These are phyloP conservation scores for Ptychobarbus kaznakovi DNA, from an alignment of 2,797 vertebrate genomes.

Conservation along the genomic window DNA sequence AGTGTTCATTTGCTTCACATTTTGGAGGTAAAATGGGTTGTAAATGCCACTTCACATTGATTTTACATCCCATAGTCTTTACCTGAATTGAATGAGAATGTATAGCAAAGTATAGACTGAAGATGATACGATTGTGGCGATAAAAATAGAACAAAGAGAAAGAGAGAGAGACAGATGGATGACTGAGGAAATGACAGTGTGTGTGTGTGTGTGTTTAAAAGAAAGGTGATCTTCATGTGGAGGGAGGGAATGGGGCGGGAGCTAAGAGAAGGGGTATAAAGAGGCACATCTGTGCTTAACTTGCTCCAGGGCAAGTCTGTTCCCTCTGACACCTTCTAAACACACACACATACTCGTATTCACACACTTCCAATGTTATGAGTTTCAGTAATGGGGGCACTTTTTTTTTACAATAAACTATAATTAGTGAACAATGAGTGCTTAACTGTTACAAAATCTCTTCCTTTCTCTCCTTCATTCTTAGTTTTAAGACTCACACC, in stretches of 20 bases:
- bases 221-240: conserved; percentile 63
- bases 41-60: not conserved
- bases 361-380: conserved; percentile 57
- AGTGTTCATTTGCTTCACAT: not conserved
- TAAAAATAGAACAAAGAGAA: conserved; percentile 55
- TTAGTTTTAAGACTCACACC: conserved; percentile 54
- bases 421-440: conserved; percentile 12
- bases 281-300: conserved; percentile 66
- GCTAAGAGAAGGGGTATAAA: conserved; percentile 49
- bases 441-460: conserved; percentile 1
- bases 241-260: conserved; percentile 49
- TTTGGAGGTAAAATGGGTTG: not conserved
- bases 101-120: conserved; percentile 43
- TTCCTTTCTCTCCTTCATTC: not conserved
- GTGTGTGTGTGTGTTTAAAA: conserved; percentile 58
- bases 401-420: conserved; percentile 33
- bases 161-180: conserved; percentile 53
- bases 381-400: conserved; percentile 12
- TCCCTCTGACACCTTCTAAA: conserved; percentile 52
- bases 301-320: conserved; percentile 67
- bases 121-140: conserved; percentile 22
- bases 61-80: conserved; percentile 3
- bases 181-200: conserved; percentile 55
- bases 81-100: conserved; percentile 21
- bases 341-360: conserved; percentile 56